These are phyloP conservation scores for Eudemis profundana DNA, from an alignment of 2,888 invertebrate genomes.

Conservation along the genomic window DNA sequence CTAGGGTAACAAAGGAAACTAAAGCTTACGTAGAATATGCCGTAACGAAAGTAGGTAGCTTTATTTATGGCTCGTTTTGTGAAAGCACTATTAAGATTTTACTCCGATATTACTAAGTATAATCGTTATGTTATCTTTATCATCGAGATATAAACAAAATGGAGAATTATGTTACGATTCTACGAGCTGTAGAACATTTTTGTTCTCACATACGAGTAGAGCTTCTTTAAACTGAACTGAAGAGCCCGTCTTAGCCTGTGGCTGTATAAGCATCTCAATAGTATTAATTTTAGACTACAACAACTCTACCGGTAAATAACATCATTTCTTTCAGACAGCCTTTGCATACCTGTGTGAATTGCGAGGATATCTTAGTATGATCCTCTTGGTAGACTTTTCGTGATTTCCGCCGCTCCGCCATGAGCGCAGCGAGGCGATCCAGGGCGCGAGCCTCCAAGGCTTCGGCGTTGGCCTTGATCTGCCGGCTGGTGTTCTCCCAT, in stretches of 20 bases:
- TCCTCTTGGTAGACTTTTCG: conserved; percentile 96
- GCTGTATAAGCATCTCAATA: too few species aligned
- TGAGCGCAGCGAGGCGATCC: conserved; percentile 92
- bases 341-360: conserved; percentile 92
- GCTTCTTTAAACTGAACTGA: too few species aligned
- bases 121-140: too few species aligned
- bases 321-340: too few species aligned
- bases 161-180: too few species aligned
- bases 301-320: too few species aligned
- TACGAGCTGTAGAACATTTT: too few species aligned
- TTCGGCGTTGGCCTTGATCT: conserved; percentile 94
- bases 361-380: conserved; percentile 92
- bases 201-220: too few species aligned
- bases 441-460: conserved; percentile 92
- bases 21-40: not conserved
- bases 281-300: too few species aligned
- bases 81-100: not conserved
- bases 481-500: conserved; percentile 93
- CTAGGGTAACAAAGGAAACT: conserved; percentile 24
- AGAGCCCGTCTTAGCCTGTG: too few species aligned
- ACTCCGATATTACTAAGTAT: not conserved
- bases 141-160: too few species aligned
- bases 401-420: conserved; percentile 94
- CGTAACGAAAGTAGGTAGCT: not conserved
- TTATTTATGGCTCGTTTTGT: not conserved